Evolutionary conservation across 2,888 invertebrate species (phyloP), one percentile per base, ranked within the genome.

Genomic region (Malthinus seriepunctatus): DNA sequence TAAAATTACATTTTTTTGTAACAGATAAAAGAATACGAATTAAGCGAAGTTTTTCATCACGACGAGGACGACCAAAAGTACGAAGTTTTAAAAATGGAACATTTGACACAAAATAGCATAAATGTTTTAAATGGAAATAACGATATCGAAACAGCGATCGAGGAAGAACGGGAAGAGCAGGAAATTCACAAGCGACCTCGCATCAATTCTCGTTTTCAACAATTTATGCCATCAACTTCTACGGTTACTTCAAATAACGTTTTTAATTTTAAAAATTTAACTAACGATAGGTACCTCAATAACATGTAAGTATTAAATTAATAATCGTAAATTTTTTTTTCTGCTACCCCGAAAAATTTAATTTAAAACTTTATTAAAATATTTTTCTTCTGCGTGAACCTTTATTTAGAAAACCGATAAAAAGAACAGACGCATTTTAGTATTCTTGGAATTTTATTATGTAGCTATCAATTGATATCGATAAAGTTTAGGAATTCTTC

Each of bases 11-110:
- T 23, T 23, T 23, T 23, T 62, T 51, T 53, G 32, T 74, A 77
- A 51, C 81, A 93, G 93, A 83, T 93, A 64, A 90, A 90, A 72
- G 93, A 93, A 80, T 94, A 93, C 82, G 92, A 92, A 77, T 81
- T 93, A 67, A 89, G 90, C 66, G 92, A 93, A 80, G 90, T 90
- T 64, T 93, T 93, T 79, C 91, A 92, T 80, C 89, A 89, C 73
- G 83, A 85, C 68, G 90, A 90, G 77, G 91, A 92, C 77, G 90
- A 91, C 71, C 83, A 86, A 64, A 83, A 84, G 75, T 89, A 89
- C 79, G 90, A 90, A 75, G 87, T 89, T 39, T 80, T 90, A 9
- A 83, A 85, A 68, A 79, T 86, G 71, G 86, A 86, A 70, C 85
- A 85, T 68, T 70, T 77, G 48, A 73, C 74, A 53, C 83, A 83